These are phyloP conservation scores for Desoria tigrina DNA, from an alignment of 2,888 invertebrate genomes.

Conservation along the genomic window DNA sequence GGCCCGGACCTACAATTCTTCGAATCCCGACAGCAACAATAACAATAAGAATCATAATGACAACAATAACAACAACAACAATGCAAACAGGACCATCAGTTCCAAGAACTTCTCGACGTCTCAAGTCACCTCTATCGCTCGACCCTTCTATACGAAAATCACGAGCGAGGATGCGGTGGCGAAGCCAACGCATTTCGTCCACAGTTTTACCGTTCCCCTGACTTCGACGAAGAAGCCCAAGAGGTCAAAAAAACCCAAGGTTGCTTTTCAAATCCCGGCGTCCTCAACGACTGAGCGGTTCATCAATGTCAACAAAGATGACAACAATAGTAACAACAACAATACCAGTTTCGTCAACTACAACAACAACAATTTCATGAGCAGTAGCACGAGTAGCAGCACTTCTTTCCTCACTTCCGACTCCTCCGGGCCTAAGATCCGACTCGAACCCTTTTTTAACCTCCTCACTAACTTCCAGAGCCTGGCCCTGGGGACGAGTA, in stretches of 20 bases:
- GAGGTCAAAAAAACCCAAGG: conserved; percentile 23
- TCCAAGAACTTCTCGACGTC: conserved; percentile 21
- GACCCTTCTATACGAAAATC: conserved; percentile 39
- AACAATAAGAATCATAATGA: conserved; percentile 18
- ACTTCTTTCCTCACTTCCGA: conserved; percentile 4
- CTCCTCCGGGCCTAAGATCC: conserved; percentile 30
- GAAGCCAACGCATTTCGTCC: conserved; percentile 17
- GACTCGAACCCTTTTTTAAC: conserved; percentile 42
- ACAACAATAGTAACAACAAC: no score
- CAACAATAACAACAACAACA: conserved; percentile 22
- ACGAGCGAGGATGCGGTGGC: conserved; percentile 27
- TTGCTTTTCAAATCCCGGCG: conserved; percentile 17
- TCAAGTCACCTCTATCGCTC: conserved; percentile 29
- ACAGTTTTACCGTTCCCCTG: neutral
- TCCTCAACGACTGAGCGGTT: conserved; percentile 26
- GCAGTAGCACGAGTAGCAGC: no score
- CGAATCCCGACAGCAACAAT: neutral
- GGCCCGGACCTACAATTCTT: no score
- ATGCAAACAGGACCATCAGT: conserved; percentile 25
- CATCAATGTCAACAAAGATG: no score
- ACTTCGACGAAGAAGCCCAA: conserved; percentile 40
- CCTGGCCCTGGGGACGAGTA: conserved; percentile 12
- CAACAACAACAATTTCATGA: no score
- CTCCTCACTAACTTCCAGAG: conserved; percentile 32
- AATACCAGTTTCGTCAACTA: no score